A percentile compares a stretch with the other conserved stretches of the same genome.
These are phyloP conservation scores for Theonella swinhoei DNA, from an alignment of 37 sponge, comb jelly and placozoan species.

Conservation along the genomic window DNA sequence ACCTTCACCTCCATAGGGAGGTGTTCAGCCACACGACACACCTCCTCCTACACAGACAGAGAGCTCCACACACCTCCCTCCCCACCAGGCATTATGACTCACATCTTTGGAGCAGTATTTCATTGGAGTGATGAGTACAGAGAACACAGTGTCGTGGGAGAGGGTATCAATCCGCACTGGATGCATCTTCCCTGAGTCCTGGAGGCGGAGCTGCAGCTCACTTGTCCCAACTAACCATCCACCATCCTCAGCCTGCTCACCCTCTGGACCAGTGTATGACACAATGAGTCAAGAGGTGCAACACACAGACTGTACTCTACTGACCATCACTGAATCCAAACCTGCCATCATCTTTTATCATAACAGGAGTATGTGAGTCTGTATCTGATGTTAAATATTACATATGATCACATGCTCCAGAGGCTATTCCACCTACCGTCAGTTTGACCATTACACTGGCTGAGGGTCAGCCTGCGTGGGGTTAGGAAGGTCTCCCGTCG, in stretches of 20 bases:
- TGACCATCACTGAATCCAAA: background rate
- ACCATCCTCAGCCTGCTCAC: background rate
- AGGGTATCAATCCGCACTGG: background rate
- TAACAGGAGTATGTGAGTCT: background rate
- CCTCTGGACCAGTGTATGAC: background rate
- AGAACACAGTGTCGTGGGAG: background rate
- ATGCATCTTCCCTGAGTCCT: background rate
- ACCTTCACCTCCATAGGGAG: background rate
- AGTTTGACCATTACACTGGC: background rate
- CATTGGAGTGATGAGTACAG: background rate
- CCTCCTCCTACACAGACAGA: background rate
- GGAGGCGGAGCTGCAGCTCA: conserved; percentile 11
- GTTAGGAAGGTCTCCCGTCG: conserved; percentile 10
- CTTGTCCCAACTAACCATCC: conserved; percentile 8
- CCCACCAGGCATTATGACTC: background rate
- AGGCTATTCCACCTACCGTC: background rate
- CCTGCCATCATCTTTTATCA: background rate
- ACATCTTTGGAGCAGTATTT: conserved; percentile 1
- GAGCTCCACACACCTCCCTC: background rate
- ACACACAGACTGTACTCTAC: too few relatives aligned
- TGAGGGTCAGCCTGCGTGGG: background rate
- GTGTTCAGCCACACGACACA: background rate
- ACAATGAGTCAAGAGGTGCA: too few relatives aligned
- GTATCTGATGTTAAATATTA: too few relatives aligned
- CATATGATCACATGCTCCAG: too few relatives aligned